Percentiles rank a stretch among this genome's conserved stretches.
Evolutionary conservation across 2,888 invertebrate genomes (phyloP).

Genomic region (Entomobrya proxima): DNA sequence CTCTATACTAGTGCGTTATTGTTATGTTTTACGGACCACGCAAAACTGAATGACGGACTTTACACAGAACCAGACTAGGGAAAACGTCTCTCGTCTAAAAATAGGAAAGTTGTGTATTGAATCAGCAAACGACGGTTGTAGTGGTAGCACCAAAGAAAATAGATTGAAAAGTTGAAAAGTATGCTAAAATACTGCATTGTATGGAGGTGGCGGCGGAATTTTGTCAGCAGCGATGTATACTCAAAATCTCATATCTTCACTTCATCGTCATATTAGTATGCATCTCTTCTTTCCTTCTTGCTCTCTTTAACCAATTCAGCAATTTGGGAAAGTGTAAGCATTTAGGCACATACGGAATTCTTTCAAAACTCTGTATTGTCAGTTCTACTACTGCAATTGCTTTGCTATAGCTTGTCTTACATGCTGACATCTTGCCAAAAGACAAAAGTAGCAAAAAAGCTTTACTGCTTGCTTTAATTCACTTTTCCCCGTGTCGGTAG

Average conservation of each 20-base stretch:
- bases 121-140: not conserved
- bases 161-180: not conserved
- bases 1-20: conserved; percentile 19
- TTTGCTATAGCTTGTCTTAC: conserved; percentile 2
- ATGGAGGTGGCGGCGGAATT: conserved; percentile 19
- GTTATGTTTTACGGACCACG: conserved; percentile 6
- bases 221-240: not conserved
- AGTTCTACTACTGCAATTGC: not conserved
- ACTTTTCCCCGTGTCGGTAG: conserved; percentile 1
- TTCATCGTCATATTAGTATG: conserved; percentile 28
- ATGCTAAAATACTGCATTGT: conserved; percentile 40
- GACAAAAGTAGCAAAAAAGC: conserved; percentile 22
- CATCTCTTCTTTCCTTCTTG: not conserved
- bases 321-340: conserved; percentile 35
- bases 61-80: conserved; percentile 4
- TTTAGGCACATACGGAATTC: conserved; percentile 32
- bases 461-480: conserved; percentile 23
- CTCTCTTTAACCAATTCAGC: conserved; percentile 24
- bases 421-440: conserved; percentile 56
- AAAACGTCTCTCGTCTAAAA: conserved; percentile 34
- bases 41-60: conserved; percentile 24
- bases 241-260: conserved; percentile 38
- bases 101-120: conserved; percentile 14
- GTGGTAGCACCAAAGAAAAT: not conserved
- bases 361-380: not conserved